Percentiles rank a stretch among this genome's conserved stretches.
Conservation (phyloP, 2,797 vertebrate genomes). For the Masticophis lateralis region DNA sequence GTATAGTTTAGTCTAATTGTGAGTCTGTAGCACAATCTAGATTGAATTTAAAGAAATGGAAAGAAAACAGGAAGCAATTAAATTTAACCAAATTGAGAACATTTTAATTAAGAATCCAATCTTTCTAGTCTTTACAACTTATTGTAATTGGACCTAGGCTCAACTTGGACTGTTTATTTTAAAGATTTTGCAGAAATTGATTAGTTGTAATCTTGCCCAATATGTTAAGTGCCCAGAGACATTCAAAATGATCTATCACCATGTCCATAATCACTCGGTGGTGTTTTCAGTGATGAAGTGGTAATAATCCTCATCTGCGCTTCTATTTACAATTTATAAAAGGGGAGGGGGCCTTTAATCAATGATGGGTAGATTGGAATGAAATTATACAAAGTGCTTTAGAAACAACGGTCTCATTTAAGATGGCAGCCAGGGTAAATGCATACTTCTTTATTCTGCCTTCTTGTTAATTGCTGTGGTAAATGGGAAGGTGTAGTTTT, state of each 20-base stretch:
- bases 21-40: background rate
- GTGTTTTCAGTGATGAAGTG: background rate
- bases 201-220: background rate
- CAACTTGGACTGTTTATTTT: background rate
- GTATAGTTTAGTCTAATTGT: slow-evolving; percentile 7
- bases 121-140: background rate
- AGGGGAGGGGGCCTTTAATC: background rate
- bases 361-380: background rate
- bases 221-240: background rate
- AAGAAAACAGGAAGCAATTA: background rate
- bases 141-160: background rate
- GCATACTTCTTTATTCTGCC: background rate
- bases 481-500: background rate
- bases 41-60: background rate
- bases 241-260: background rate
- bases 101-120: background rate
- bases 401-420: background rate
- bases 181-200: background rate
- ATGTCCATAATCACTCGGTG: background rate
- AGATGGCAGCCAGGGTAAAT: background rate
- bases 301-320: background rate
- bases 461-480: background rate
- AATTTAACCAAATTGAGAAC: background rate
- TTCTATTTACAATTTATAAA: background rate
- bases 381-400: background rate